These are phyloP conservation scores for Dolichallabes microphthalmus DNA, from an alignment of 2,113 vertebrate genomes.

Conservation along the genomic window DNA sequence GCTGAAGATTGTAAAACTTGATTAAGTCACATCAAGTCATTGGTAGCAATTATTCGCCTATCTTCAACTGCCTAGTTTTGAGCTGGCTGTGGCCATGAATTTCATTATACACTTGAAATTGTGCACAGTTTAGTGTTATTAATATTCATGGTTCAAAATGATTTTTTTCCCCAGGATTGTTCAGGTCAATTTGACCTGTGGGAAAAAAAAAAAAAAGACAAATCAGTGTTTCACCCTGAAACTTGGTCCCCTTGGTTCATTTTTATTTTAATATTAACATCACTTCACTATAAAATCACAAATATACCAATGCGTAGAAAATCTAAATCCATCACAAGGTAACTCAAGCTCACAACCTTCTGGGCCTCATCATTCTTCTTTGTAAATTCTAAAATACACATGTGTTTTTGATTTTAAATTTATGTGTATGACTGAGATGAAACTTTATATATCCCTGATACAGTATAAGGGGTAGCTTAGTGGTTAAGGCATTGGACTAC, in stretches of 20 bases:
- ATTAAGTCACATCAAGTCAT: not conserved
- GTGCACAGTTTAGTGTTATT: not conserved
- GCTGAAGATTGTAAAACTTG: not conserved
- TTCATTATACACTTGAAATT: not conserved
- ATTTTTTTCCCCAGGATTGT: not conserved
- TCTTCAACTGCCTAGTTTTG: not conserved
- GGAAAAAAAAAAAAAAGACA: too few relatives aligned
- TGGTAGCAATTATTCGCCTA: not conserved
- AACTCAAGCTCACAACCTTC: not conserved
- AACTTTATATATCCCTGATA: too few relatives aligned
- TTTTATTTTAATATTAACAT: too few relatives aligned
- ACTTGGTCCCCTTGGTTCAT: too few relatives aligned
- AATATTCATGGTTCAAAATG: not conserved
- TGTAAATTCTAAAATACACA: not conserved
- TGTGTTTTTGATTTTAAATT: too few relatives aligned
- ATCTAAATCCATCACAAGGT: too few relatives aligned
- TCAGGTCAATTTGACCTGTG: too few relatives aligned
- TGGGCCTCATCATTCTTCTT: not conserved
- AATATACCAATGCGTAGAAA: too few relatives aligned
- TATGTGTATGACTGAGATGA: not conserved
- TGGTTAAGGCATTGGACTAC: too few relatives aligned
- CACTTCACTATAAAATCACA: too few relatives aligned
- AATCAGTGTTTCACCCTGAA: too few relatives aligned
- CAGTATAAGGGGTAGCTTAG: too few relatives aligned
- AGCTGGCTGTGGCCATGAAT: not conserved